A percentile compares a stretch with the other conserved stretches of the same genome.
These are phyloP conservation scores for Macrochelys suwanniensis DNA, from an alignment of 2,797 vertebrate genomes.

Conservation along the genomic window DNA sequence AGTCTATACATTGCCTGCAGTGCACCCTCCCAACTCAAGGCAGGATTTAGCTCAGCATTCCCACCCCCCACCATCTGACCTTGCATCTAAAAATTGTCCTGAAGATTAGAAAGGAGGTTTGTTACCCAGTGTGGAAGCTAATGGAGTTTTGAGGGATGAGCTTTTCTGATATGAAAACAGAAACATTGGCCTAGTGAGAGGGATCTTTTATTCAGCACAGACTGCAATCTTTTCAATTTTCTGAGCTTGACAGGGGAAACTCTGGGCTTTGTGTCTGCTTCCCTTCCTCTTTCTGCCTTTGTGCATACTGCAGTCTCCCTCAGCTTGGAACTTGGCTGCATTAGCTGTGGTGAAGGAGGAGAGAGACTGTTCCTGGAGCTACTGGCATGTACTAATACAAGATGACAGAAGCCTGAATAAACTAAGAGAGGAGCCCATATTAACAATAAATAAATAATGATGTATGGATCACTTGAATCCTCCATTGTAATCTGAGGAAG, in stretches of 20 bases:
- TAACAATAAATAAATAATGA: not conserved
- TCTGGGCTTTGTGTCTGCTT: not conserved
- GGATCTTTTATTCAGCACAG: not conserved
- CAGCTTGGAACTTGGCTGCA: not conserved
- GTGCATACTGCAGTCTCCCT: not conserved
- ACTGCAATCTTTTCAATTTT: not conserved
- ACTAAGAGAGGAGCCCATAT: not conserved
- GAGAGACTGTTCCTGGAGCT: not conserved
- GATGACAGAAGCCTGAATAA: not conserved
- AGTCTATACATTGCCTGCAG: not conserved
- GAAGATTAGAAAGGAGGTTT: not conserved
- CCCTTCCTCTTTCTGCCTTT: not conserved
- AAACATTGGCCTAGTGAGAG: not conserved
- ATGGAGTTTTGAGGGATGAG: not conserved
- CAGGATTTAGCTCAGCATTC: not conserved
- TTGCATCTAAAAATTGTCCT: not conserved
- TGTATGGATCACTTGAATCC: not conserved
- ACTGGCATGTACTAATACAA: not conserved
- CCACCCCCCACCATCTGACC: not conserved
- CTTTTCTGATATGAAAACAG: constrained; percentile 3
- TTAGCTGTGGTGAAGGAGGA: not conserved
- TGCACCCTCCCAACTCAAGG: not conserved
- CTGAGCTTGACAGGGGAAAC: not conserved
- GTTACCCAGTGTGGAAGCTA: not conserved
- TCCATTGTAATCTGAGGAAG: not conserved